Conservation (phyloP, 2,797 vertebrate species). For the Furcifer pardalis region DNA sequence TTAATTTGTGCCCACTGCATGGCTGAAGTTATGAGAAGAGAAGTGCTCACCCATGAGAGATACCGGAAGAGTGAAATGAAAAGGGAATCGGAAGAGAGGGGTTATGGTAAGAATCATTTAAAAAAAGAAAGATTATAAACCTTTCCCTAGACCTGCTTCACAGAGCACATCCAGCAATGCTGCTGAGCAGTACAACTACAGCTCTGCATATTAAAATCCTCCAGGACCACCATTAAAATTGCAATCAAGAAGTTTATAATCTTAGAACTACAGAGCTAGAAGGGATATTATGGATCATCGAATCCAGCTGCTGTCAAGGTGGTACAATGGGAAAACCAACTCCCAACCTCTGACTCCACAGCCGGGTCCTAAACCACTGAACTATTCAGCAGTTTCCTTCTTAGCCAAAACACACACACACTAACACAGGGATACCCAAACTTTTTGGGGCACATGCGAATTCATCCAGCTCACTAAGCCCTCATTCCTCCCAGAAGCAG, state of each 20-base stretch:
- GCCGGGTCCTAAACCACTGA: too few species aligned
- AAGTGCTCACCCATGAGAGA: neutral
- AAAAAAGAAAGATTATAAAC: conserved; percentile 4
- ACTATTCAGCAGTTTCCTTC: too few species aligned
- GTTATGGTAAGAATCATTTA: neutral
- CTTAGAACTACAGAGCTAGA: too few species aligned
- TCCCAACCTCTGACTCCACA: too few species aligned
- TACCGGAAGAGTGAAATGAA: neutral
- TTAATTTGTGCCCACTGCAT: neutral
- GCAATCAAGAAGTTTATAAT: neutral
- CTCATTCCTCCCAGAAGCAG: too few species aligned
- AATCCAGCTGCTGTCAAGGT: too few species aligned
- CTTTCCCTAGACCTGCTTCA: neutral
- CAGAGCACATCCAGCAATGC: neutral
- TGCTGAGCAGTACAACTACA: neutral
- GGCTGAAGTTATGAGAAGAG: neutral
- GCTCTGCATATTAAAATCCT: neutral
- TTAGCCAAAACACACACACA: too few species aligned
- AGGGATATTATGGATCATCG: too few species aligned
- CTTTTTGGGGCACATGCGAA: too few species aligned
- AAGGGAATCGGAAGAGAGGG: neutral
- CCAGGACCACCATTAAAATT: neutral
- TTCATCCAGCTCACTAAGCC: too few species aligned
- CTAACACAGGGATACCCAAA: too few species aligned
- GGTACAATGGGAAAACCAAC: too few species aligned